A percentile compares a stretch with the other conserved stretches of the same genome.
These are phyloP conservation scores for Coenonympha glycerion DNA, from an alignment of 2,888 invertebrate genomes.

Conservation along the genomic window DNA sequence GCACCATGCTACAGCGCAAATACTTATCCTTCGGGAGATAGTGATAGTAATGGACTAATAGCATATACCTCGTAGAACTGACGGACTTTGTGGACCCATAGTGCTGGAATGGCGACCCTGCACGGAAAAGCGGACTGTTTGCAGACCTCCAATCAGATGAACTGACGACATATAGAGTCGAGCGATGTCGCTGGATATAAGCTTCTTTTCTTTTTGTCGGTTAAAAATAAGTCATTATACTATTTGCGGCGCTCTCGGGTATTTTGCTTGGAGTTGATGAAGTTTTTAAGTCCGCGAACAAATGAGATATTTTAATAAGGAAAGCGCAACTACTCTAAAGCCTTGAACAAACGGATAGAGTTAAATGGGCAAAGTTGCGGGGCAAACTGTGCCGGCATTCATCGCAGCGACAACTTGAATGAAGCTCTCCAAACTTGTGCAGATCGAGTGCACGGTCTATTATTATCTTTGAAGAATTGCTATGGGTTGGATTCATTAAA, in stretches of 20 bases:
- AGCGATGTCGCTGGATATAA: no score
- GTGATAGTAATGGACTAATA: no score
- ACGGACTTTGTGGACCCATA: no score
- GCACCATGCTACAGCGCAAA: no score
- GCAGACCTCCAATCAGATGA: no score
- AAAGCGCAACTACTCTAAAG: slow-evolving; percentile 16
- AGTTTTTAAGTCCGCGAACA: slow-evolving; percentile 8
- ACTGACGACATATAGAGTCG: no score
- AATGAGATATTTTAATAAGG: slow-evolving; percentile 11
- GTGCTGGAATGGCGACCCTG: no score
- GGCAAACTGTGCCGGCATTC: slow-evolving; percentile 8
- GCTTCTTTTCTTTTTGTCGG: no score
- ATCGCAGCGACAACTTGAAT: slow-evolving; percentile 7
- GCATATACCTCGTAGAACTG: no score
- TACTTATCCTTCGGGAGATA: no score
- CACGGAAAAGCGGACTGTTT: no score
- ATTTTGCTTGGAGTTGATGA: not conserved
- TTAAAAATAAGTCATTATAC: no score
- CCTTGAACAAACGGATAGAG: slow-evolving; percentile 14
- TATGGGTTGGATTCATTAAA: not conserved
- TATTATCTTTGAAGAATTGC: not conserved
- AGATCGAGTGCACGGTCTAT: not conserved
- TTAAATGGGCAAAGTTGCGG: slow-evolving; percentile 15
- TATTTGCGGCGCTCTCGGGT: not conserved
- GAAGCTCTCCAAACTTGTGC: slow-evolving; percentile 5